Evolutionary conservation across 2,888 invertebrate species (phyloP), one percentile per base, ranked within the genome.

Genomic region (Criorhina ranunculi): DNA sequence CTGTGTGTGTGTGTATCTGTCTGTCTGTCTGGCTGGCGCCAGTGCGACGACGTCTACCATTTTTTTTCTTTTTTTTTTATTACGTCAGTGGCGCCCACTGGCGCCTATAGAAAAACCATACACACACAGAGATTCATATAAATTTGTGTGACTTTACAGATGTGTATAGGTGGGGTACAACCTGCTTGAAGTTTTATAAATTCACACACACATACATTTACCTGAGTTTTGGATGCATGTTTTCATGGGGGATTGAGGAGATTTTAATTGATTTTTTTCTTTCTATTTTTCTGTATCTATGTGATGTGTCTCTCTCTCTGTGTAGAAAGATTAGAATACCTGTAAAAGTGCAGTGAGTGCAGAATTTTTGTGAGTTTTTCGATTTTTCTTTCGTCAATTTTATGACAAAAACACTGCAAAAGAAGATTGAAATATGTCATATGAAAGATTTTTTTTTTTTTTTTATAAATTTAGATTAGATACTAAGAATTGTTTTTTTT

Each of bases 31-130:
- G 90, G 88, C 89, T 90, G 90, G 91, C 91, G 91, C 91, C 91
- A 91, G 89, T 89, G 88, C 89, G 91, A 89, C 91, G 90, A 88
- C 89, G 90, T 88, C 89, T 90, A 89, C 89, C 90, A 89, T 89
- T 91, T 90, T 89, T 24, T 24, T 24, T 24, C 24, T 24, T 24
- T 24, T 24, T 24, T 88, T 91, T 91, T 91, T 90, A 91, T 91
- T 91, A 91, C 91, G 91, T 91, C 91, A 91, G 91, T 90, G 90
- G 91, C 90, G 91, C 90, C 91, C 90, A 90, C 90, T 90, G 91
- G 90, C 90, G 90, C 90, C 91, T 89, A 73, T 82, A 77, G 77
- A 44, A 77, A 78, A 83, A 60, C 62, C 59, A 46, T 59, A 73
- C 62, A 70, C 77, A 78, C 64, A 69, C 24, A 57, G 17, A 55